phyloP scores from a whole-genome alignment of 2,888 invertebrate genomes.

The Crematogaster levior region DNA sequence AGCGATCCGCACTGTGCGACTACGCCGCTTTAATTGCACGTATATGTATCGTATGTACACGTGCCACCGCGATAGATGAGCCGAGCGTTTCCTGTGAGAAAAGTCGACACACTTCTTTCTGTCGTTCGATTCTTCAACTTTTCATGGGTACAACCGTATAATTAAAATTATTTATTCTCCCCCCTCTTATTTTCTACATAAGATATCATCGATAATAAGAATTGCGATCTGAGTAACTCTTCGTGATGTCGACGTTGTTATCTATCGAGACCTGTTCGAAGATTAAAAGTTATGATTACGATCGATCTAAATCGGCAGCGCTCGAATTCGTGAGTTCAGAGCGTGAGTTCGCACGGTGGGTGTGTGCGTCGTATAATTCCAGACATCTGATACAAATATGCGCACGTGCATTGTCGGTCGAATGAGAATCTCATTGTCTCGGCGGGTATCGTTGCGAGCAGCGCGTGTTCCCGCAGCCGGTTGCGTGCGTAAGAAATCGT shows the following conservation, averaged over 20 bases:
- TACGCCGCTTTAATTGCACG: constrained; percentile 75
- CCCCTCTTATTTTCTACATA: not conserved
- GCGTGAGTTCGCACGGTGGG: constrained; percentile 34
- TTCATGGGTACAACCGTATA: not conserved
- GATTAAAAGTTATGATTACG: not conserved
- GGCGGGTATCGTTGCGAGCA: constrained; percentile 5
- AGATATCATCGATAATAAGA: too few relatives aligned
- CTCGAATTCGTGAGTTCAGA: not conserved
- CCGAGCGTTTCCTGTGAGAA: too few relatives aligned
- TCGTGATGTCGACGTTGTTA: not conserved
- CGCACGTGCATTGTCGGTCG: constrained; percentile 44
- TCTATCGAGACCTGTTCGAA: not conserved
- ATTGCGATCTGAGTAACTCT: not conserved
- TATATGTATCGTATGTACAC: constrained; percentile 54
- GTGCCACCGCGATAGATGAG: constrained; percentile 50
- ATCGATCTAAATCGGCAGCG: constrained; percentile 1
- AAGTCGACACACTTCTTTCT: constrained; percentile 2
- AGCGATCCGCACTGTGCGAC: constrained; percentile 75
- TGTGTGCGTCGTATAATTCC: constrained; percentile 41
- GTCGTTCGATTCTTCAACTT: not conserved
- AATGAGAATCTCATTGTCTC: constrained; percentile 59
- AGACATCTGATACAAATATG: constrained; percentile 51
- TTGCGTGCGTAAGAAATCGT: constrained; percentile 56
- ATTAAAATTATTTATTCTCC: not conserved
- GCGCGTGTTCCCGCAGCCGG: constrained; percentile 49